phyloP scores from a whole-genome alignment of 92 coral and sea anemone species.

The Metridium senile region DNA sequence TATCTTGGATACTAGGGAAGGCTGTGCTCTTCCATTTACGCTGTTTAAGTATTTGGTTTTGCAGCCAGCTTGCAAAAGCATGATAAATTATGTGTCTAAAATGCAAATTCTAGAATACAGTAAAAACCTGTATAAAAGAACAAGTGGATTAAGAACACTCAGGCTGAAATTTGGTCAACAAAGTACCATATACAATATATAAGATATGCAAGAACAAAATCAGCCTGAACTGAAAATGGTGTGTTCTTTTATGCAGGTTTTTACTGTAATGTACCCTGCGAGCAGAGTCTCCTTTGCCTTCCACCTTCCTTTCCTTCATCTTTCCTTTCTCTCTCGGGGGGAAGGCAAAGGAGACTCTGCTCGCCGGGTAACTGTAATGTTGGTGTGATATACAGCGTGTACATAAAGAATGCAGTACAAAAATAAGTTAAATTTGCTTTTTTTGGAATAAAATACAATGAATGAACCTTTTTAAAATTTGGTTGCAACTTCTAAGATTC shows the following conservation, averaged over 20 bases:
- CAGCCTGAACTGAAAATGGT: too few species aligned
- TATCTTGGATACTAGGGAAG: slow-evolving; percentile 6
- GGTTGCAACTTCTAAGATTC: not conserved
- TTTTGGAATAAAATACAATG: not conserved
- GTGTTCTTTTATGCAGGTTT: too few species aligned
- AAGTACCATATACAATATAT: too few species aligned
- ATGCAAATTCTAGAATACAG: slow-evolving; percentile 24
- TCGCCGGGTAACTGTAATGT: too few species aligned
- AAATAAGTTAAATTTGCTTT: slow-evolving; percentile 26
- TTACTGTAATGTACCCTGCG: too few species aligned
- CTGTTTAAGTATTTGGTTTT: not conserved
- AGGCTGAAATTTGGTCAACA: too few species aligned
- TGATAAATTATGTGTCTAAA: slow-evolving; percentile 20
- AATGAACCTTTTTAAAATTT: not conserved
- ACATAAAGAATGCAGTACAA: slow-evolving; percentile 28
- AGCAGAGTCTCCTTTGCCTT: too few species aligned
- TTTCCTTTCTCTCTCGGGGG: too few species aligned
- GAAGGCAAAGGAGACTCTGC: too few species aligned
- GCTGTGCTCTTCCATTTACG: not conserved
- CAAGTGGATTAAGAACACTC: too few species aligned
- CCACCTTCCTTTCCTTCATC: too few species aligned
- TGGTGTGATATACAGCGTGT: slow-evolving; percentile 20
- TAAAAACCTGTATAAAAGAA: too few species aligned
- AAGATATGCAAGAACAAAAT: not conserved
- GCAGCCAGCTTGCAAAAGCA: slow-evolving; percentile 41